Evolutionary conservation across 2,113 vertebrate genomes (phyloP).

Genomic region (Orthonyx spaldingii): DNA sequence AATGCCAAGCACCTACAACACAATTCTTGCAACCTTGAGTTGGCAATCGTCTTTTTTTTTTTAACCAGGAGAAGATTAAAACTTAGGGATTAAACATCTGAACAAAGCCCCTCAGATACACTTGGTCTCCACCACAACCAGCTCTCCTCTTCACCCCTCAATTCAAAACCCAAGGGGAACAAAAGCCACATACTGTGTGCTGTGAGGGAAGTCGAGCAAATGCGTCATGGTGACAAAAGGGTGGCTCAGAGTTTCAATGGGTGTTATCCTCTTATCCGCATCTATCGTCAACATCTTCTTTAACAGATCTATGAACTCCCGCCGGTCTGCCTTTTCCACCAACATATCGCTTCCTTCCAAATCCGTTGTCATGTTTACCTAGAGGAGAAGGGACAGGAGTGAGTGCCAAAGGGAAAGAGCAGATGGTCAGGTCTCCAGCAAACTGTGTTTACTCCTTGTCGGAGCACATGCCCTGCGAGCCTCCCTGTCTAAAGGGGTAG

Average conservation of each 20-base stretch:
- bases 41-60: background rate
- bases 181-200: conserved; percentile 84
- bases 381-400: conserved; percentile 1
- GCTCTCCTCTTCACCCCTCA: background rate
- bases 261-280: conserved; percentile 96
- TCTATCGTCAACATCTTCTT: conserved; percentile 99
- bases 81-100: background rate
- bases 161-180: background rate
- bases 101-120: background rate
- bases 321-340: conserved; percentile 94
- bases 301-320: conserved; percentile 97
- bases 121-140: background rate
- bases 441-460: background rate
- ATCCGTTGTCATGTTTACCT: conserved; percentile 97
- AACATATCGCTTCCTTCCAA: conserved; percentile 96
- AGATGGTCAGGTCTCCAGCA: background rate
- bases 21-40: background rate
- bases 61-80: background rate
- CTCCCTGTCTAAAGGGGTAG: background rate
- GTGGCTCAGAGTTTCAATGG: conserved; percentile 96
- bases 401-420: background rate
- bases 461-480: background rate
- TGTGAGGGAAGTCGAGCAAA: conserved; percentile 95
- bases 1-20: conserved; percentile 22
- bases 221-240: conserved; percentile 97